Evolutionary conservation across 2,113 vertebrate species (phyloP).

Genomic region (Leptosomus discolor): DNA sequence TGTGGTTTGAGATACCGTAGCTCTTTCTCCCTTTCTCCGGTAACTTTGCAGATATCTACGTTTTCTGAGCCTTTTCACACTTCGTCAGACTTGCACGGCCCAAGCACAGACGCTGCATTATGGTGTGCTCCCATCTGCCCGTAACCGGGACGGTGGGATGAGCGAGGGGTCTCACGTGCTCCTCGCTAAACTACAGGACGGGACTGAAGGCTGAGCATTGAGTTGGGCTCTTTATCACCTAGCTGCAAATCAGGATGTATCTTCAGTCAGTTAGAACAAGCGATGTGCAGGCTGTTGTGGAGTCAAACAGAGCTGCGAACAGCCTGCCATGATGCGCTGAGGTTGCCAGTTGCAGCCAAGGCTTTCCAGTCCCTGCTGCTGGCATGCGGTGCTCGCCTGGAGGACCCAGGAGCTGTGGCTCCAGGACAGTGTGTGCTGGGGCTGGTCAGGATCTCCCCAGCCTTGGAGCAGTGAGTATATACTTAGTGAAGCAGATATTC

Average conservation of each 20-base stretch:
- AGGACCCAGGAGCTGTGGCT: neutral
- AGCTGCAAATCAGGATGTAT: neutral
- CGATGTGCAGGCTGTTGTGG: accelerated
- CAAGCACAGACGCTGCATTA: accelerated
- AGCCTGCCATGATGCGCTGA: neutral
- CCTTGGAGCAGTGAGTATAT: neutral
- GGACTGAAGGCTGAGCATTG: neutral
- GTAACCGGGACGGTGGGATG: neutral
- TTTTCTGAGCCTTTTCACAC: neutral
- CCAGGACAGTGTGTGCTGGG: neutral
- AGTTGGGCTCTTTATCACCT: neutral
- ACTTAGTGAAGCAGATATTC: neutral
- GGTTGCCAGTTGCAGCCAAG: neutral
- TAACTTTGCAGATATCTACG: neutral
- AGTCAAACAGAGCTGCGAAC: neutral
- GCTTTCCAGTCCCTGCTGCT: neutral
- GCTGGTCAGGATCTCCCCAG: neutral
- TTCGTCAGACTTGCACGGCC: neutral
- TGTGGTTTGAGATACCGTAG: neutral
- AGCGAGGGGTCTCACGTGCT: accelerated
- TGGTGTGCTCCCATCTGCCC: accelerated
- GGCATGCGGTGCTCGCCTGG: neutral
- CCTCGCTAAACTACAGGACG: neutral
- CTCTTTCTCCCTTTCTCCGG: neutral
- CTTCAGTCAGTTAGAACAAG: neutral